phyloP scores from a whole-genome alignment of 2,888 invertebrate species.

The Chaetogeoica ovagalla region DNA sequence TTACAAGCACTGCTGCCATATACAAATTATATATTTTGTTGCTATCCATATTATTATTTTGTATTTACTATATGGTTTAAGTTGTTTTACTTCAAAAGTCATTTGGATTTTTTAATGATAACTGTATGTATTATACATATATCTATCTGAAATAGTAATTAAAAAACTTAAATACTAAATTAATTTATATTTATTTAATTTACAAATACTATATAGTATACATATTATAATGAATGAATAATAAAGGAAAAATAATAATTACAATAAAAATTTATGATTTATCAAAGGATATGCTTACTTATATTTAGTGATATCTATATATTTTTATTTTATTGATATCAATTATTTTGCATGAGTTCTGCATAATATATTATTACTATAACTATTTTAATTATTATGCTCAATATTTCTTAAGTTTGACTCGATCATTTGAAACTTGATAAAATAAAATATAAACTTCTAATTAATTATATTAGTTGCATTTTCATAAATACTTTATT shows the following conservation, averaged over 20 bases:
- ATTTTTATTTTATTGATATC: not conserved
- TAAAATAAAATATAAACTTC: not conserved
- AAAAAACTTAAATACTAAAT: not conserved
- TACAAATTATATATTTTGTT: constrained; percentile 21
- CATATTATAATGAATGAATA: too few species aligned
- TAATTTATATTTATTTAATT: too few species aligned
- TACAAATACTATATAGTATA: too few species aligned
- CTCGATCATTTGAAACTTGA: constrained; percentile 8
- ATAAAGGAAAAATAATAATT: too few species aligned
- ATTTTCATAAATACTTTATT: not conserved
- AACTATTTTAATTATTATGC: not conserved
- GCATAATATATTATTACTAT: not conserved
- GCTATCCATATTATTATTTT: not conserved
- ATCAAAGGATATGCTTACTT: constrained; percentile 10
- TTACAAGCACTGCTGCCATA: constrained; percentile 15
- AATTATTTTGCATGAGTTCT: constrained; percentile 31
- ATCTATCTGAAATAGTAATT: too few species aligned
- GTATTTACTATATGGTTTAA: not conserved
- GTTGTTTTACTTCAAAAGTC: not conserved
- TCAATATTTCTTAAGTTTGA: constrained; percentile 6
- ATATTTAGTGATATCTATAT: not conserved
- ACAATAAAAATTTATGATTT: not conserved
- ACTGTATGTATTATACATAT: not conserved
- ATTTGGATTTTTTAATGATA: not conserved
- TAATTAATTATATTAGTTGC: not conserved